Conservation (phyloP, 2,797 vertebrate species). For the Borostomias antarcticus region DNA sequence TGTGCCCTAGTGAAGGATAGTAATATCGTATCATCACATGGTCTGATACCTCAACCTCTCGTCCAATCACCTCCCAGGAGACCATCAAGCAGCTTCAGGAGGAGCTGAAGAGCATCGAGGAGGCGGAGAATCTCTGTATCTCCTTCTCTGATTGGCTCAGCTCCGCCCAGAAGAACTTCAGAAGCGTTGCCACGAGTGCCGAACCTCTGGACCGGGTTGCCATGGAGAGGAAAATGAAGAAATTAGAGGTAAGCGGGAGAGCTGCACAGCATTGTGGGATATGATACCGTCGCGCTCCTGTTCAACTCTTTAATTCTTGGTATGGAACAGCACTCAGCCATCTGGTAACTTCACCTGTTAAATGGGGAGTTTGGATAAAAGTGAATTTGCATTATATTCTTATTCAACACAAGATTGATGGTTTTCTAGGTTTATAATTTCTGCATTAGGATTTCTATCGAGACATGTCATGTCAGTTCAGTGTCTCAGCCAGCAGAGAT, state of each 20-base stretch:
- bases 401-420: constrained; percentile 38
- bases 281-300: neutral
- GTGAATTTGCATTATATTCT: neutral
- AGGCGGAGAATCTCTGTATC: constrained; percentile 83
- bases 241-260: constrained; percentile 84
- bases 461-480: constrained; percentile 36
- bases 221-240: constrained; percentile 91
- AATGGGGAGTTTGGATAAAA: constrained; percentile 1
- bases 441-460: constrained; percentile 29
- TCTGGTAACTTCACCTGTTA: neutral
- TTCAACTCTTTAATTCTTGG: neutral
- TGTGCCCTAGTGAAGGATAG: neutral
- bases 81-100: constrained; percentile 90
- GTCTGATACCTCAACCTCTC: constrained; percentile 5
- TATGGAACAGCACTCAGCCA: neutral
- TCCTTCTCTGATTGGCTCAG: constrained; percentile 88
- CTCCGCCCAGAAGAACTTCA: constrained; percentile 83
- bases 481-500: constrained; percentile 42
- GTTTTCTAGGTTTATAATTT: constrained; percentile 37
- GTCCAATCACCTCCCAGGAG: constrained; percentile 71
- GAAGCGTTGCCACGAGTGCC: constrained; percentile 72
- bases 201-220: constrained; percentile 80
- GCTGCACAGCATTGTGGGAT: neutral
- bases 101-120: constrained; percentile 87
- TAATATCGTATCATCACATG: no score